These are phyloP conservation scores for Crocallis elinguaria DNA, from an alignment of 2,888 invertebrate species.

Conservation along the genomic window DNA sequence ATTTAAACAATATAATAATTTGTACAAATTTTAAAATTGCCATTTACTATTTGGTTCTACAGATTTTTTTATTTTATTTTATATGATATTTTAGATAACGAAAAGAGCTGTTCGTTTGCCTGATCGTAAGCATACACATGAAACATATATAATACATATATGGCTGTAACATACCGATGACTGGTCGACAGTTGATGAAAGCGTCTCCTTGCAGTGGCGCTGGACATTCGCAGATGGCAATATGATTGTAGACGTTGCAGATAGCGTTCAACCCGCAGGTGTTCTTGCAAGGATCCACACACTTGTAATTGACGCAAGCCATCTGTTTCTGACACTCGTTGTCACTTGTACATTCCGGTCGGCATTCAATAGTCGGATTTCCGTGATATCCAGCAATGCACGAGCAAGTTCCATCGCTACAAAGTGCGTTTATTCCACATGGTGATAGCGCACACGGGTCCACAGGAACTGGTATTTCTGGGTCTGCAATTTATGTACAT, in stretches of 20 bases:
- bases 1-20: too few species aligned
- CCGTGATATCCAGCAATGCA: conserved; percentile 87
- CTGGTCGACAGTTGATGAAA: conserved; percentile 87
- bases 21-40: too few species aligned
- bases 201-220: conserved; percentile 91
- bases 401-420: conserved; percentile 85
- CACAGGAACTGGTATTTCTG: conserved; percentile 56
- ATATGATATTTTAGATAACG: too few species aligned
- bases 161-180: conserved; percentile 69
- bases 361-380: conserved; percentile 88
- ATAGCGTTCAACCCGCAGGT: conserved; percentile 89
- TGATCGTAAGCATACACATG: too few species aligned
- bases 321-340: conserved; percentile 89
- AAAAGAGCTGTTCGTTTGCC: background rate
- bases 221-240: conserved; percentile 91
- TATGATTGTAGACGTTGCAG: conserved; percentile 91
- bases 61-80: too few species aligned
- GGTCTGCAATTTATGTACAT: conserved; percentile 52
- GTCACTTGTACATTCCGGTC: conserved; percentile 91
- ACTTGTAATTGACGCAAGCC: conserved; percentile 90
- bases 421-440: conserved; percentile 87
- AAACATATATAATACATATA: too few species aligned
- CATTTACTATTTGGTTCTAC: too few species aligned
- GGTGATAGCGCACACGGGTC: conserved; percentile 86
- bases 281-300: conserved; percentile 89